Evolutionary conservation across 2,888 invertebrate species (phyloP), one percentile per base, ranked within the genome.

Genomic region (Chouioia cunea): DNA sequence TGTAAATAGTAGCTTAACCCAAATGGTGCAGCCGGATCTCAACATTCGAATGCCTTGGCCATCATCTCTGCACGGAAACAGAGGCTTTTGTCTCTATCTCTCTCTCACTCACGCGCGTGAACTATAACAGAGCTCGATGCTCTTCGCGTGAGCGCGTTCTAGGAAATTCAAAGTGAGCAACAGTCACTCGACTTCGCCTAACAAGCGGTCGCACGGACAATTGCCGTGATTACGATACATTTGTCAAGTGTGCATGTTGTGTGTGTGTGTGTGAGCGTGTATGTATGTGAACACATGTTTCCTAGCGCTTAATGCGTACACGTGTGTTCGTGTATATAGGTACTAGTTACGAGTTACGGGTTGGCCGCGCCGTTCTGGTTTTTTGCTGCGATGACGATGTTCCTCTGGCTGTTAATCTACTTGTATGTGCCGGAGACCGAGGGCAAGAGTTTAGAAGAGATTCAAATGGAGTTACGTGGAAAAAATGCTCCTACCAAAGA

Each of bases 381-480:
- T 62, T 83, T 84, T 70, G 74, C 83, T 8, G 74, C 64, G 23
- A 78, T 84, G 70, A 83, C 83, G 15, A 73, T 77, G 62, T n/a
- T 83, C 63, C 65, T 84, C 56, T 84, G 82, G 82, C 71, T 82
- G 23, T 72, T 81, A 48, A 82, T 83, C 73, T 85, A 83, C 75
- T 73, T 80, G 52, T 83, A 79, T 74, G 82, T 85, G 46, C 83
- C 84, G 15, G 85, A 85, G 73, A 85, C 85, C 16, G 85, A 85
- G 71, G 84, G 85, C 62, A 85, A 84, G 73, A 83, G 80, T 73
- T 78, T 85, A 76, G 83, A 83, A 72, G 81, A 84, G 75, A 82
- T 85, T 79, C 81, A 84, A 68, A 76, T 79, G 67, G 79, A 80
- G 62, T 75, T 85, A 54, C 76, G 77, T 58, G 74, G 76, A 22